A percentile compares a stretch with the other conserved stretches of the same genome.
phyloP scores from a whole-genome alignment of 2,113 vertebrate genomes.

The Melanocharis versteri region DNA sequence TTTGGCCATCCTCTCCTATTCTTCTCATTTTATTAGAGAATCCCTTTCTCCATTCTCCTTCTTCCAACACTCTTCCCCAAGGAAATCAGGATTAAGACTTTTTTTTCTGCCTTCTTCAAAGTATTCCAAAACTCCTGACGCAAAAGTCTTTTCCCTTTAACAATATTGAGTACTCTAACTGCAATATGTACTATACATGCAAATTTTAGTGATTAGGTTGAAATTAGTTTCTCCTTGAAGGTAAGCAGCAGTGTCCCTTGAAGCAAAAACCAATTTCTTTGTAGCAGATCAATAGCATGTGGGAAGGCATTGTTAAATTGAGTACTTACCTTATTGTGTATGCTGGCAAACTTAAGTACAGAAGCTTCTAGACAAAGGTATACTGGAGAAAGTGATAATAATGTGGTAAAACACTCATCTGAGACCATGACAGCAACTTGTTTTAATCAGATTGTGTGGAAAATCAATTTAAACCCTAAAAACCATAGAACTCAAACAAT shows the following conservation, averaged over 20 bases:
- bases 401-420: not conserved
- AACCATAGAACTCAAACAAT: not conserved
- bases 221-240: slow-evolving; percentile 45
- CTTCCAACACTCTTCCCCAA: not conserved
- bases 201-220: slow-evolving; percentile 50
- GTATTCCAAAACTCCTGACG: not conserved
- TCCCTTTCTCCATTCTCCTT: not conserved
- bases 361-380: not conserved
- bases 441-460: not conserved
- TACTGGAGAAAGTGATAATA: not conserved
- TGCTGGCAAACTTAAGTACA: not conserved
- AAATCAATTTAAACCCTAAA: not conserved
- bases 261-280: not conserved
- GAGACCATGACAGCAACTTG: not conserved
- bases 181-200: slow-evolving; percentile 25
- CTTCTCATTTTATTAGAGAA: not conserved
- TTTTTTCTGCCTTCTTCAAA: slow-evolving; percentile 14
- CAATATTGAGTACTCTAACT: slow-evolving; percentile 2
- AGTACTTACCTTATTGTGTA: not conserved
- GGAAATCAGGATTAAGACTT: slow-evolving; percentile 44
- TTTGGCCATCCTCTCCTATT: not conserved
- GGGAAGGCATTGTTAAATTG: not conserved
- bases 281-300: not conserved
- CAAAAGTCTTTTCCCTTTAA: slow-evolving; percentile 15
- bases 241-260: not conserved